These are phyloP conservation scores for Planiliza haematocheilus DNA, from an alignment of 2,113 vertebrate genomes.

Conservation along the genomic window DNA sequence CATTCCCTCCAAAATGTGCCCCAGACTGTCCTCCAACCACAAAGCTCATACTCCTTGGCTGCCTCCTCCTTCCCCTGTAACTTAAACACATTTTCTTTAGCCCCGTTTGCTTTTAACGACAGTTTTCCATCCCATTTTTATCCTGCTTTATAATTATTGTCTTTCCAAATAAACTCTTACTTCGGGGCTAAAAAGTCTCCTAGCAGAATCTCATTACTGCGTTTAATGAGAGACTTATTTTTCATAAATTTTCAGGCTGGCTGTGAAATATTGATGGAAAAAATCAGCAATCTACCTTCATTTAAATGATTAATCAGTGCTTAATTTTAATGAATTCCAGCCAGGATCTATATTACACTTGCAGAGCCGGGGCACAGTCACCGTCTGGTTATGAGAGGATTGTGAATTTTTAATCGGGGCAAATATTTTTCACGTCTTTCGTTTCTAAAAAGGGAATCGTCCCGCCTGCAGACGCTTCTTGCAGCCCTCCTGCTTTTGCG, in stretches of 20 bases:
- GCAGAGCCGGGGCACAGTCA: no score
- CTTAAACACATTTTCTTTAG: constrained; percentile 44
- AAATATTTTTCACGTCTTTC: constrained; percentile 10
- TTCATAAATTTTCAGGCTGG: not conserved
- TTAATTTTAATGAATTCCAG: constrained; percentile 19
- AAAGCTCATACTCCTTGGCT: constrained; percentile 27
- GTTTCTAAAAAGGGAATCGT: constrained; percentile 41
- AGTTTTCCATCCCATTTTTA: constrained; percentile 2
- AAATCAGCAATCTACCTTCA: not conserved
- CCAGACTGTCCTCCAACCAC: constrained; percentile 11
- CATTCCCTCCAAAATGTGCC: constrained; percentile 15
- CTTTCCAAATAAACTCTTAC: not conserved
- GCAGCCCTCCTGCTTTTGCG: constrained; percentile 9
- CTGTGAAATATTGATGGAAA: constrained; percentile 15
- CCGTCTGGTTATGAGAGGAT: not conserved
- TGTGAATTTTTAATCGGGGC: constrained; percentile 34
- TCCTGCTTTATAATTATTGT: constrained; percentile 32
- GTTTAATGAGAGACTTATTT: not conserved
- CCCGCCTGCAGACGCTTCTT: constrained; percentile 6
- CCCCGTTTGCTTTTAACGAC: constrained; percentile 31
- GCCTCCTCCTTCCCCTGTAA: constrained; percentile 3
- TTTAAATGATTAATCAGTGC: constrained; percentile 24
- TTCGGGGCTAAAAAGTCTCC: not conserved
- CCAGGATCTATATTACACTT: not conserved
- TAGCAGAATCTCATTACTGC: not conserved